Evolutionary conservation across 2,113 vertebrate species (phyloP), one percentile per base, ranked within the genome.

Genomic region (Urocynchramus pylzowi): DNA sequence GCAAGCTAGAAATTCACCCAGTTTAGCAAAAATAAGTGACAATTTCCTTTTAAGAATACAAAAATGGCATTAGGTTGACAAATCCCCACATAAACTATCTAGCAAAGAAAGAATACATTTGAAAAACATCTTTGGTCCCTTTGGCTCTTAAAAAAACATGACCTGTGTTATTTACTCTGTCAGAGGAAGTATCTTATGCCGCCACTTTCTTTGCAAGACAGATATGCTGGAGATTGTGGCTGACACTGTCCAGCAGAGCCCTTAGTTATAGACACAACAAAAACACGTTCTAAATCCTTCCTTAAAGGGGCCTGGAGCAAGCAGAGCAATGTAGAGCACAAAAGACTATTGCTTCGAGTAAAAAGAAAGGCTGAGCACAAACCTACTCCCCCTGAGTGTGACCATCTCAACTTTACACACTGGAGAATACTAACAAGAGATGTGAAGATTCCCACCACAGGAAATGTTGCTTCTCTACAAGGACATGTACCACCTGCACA

Each of bases 371-470:
- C 15, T 54, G 41, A 69, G 30, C 10, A 47, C 21, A 47, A 91
- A 49, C 1, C n/a, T 18, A 31, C 2, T 1, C 7, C 3, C 13
- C 3, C 45, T 14, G 14, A 75, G 13, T 3, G 17, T 7, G 37
- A 77, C 80, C 13, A 70, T 11, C 35, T 52, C 74, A n/a, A 1
- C 28, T 39, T 60, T 18, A 75, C 81, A 45, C 56, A 19, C 6
- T 20, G 70, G 33, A 3, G 3, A 88, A 6, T 3, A 68, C 54
- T 35, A 47, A 24, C 37, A 61, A 53, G 10, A 79, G 57, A 23
- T 4, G 3, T 3, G 37, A 90, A 45, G 31, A 57, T 47, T 76
- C 37, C 45, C 37, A 87, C 9, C 12, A 41, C 0, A 61, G n/a
- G 31, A 64, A 64, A n/a, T 3, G 30, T 0, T 69, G 11, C 22